Conservation (phyloP, 2,888 invertebrate genomes). For the Agrotis puta region DNA sequence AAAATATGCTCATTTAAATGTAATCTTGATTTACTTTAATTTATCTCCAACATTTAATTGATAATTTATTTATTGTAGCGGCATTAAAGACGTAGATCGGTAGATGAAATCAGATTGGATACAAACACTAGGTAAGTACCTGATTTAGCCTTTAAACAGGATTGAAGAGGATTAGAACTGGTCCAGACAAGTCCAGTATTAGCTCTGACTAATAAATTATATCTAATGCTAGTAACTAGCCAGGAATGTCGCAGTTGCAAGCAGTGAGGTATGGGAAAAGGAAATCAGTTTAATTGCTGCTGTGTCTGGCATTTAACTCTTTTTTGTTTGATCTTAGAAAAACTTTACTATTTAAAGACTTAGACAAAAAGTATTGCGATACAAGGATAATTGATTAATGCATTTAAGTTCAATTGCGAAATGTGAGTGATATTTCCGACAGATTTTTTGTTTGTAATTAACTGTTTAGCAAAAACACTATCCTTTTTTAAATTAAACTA, state of each 20-base stretch:
- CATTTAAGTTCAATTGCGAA: slow-evolving; percentile 20
- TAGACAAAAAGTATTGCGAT: slow-evolving; percentile 14
- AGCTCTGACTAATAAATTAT: slow-evolving; percentile 51
- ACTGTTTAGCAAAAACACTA: background rate
- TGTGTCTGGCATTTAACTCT: background rate
- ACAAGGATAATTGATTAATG: slow-evolving; percentile 11
- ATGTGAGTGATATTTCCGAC: slow-evolving; percentile 31
- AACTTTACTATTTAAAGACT: background rate
- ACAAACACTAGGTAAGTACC: slow-evolving; percentile 29
- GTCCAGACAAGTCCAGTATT: slow-evolving; percentile 46
- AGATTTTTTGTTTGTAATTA: slow-evolving; percentile 15
- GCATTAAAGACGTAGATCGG: background rate
- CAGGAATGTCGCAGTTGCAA: slow-evolving; percentile 38
- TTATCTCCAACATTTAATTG: slow-evolving; percentile 1
- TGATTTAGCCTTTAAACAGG: slow-evolving; percentile 50
- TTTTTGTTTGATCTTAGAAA: slow-evolving; percentile 8
- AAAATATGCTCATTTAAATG: background rate
- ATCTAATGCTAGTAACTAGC: slow-evolving; percentile 43
- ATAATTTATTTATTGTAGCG: slow-evolving; percentile 14
- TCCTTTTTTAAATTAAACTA: background rate
- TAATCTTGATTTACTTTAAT: slow-evolving; percentile 6
- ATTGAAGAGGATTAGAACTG: slow-evolving; percentile 54
- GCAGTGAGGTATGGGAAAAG: slow-evolving; percentile 46
- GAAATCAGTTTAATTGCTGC: slow-evolving; percentile 53
- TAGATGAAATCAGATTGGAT: slow-evolving; percentile 35